A percentile compares a stretch with the other conserved stretches of the same genome.
Evolutionary conservation across 2,888 invertebrate genomes (phyloP).

Genomic region (Acanthoscelides obtectus): DNA sequence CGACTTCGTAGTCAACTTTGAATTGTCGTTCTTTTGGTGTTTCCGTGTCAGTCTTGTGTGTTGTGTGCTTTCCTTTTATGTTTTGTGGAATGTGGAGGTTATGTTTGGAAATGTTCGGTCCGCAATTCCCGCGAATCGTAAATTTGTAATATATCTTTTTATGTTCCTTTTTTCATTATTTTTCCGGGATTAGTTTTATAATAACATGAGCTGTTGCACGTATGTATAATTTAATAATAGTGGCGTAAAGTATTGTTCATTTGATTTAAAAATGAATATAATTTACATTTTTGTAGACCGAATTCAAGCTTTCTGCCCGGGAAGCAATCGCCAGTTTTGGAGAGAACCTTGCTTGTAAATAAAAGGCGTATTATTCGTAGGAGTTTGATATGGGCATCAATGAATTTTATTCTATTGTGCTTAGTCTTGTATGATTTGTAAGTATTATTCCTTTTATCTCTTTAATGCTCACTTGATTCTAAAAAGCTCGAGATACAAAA

Average conservation of each 20-base stretch:
- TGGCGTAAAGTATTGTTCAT: too few relatives aligned
- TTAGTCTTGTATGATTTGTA: conserved; percentile 60
- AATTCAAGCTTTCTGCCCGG: background rate
- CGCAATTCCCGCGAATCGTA: background rate
- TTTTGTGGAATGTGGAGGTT: too few relatives aligned
- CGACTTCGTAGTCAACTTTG: too few relatives aligned
- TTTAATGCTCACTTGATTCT: too few relatives aligned
- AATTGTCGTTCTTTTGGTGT: too few relatives aligned
- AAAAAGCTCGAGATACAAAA: too few relatives aligned
- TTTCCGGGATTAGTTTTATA: background rate
- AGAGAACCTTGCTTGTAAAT: conserved; percentile 52
- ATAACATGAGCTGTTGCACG: background rate
- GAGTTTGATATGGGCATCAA: conserved; percentile 56
- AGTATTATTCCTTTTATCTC: too few relatives aligned
- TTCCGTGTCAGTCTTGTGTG: too few relatives aligned
- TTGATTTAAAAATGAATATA: too few relatives aligned
- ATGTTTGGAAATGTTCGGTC: background rate
- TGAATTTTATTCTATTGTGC: conserved; percentile 54
- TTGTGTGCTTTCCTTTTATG: too few relatives aligned
- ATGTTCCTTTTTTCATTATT: background rate
- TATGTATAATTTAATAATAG: background rate
- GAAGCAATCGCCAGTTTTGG: conserved; percentile 46
- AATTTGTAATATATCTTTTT: background rate
- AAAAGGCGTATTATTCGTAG: conserved; percentile 50
- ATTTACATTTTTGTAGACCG: background rate